Evolutionary conservation across 2,797 vertebrate genomes (phyloP).

Genomic region (Enteromius argenteus): DNA sequence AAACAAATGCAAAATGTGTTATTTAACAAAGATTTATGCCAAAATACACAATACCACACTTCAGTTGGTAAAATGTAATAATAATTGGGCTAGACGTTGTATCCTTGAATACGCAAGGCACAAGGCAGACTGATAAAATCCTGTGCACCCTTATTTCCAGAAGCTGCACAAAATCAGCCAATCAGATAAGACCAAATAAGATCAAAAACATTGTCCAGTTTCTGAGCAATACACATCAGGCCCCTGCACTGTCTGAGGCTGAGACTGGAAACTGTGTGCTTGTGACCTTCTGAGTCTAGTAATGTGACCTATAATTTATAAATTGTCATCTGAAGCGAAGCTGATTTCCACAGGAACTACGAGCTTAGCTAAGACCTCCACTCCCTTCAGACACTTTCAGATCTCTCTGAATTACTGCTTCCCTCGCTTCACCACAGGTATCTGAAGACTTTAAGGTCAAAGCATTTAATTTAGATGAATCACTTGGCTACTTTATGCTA

Average conservation of each 20-base stretch:
- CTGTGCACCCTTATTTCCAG: background rate
- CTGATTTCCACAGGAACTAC: conserved; percentile 49
- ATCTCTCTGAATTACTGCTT: conserved; percentile 70
- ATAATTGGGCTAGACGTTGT: background rate
- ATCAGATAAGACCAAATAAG: background rate
- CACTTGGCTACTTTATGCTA: conserved; percentile 2
- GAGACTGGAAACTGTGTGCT: background rate
- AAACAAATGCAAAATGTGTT: background rate
- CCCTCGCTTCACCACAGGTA: conserved; percentile 69
- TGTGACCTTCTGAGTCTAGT: conserved; percentile 53
- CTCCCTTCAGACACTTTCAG: conserved; percentile 69
- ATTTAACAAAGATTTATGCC: background rate
- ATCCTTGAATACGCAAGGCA: too few relatives aligned
- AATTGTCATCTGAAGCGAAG: conserved; percentile 39
- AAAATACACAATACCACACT: background rate
- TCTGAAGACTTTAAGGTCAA: conserved; percentile 69
- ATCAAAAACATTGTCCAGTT: conserved; percentile 10
- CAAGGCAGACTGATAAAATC: background rate
- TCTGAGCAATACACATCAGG: background rate
- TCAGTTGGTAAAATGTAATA: background rate
- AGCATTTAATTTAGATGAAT: conserved; percentile 63
- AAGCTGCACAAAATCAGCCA: background rate
- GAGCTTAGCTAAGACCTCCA: conserved; percentile 59
- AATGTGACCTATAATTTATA: conserved; percentile 56
- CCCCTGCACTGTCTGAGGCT: background rate